Evolutionary conservation across 2,113 vertebrate genomes (phyloP).

Genomic region (Mesocricetus auratus): DNA sequence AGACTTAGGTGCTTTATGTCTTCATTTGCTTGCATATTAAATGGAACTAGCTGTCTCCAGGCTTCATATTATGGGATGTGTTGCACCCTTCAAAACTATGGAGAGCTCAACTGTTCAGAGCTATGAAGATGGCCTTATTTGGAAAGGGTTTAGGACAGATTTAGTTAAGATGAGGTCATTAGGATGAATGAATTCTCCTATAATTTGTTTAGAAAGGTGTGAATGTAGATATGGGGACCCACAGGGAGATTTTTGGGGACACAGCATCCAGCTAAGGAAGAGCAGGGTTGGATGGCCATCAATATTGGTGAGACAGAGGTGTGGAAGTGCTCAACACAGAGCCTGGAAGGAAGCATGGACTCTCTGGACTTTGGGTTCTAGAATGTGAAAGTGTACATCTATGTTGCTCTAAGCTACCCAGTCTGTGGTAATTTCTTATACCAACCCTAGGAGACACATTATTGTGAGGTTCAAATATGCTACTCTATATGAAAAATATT

Average conservation of each 20-base stretch:
- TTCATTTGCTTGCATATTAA: constrained; percentile 27
- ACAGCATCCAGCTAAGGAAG: not conserved
- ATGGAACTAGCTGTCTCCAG: not conserved
- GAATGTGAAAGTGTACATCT: not conserved
- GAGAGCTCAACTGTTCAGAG: not conserved
- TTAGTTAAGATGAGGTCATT: not conserved
- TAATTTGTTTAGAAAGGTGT: not conserved
- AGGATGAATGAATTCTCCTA: not conserved
- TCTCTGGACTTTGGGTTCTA: not conserved
- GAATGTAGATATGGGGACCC: not conserved
- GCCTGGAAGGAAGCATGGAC: not conserved
- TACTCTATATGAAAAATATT: not conserved
- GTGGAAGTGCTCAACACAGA: not conserved
- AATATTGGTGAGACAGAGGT: not conserved
- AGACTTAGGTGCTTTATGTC: not conserved
- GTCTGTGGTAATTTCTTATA: not conserved
- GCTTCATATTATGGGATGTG: not conserved
- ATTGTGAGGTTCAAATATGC: not conserved
- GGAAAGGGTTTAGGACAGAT: not conserved
- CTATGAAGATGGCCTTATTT: not conserved
- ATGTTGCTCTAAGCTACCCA: not conserved
- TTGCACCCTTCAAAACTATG: not conserved
- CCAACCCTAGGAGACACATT: not conserved
- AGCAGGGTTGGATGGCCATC: not conserved
- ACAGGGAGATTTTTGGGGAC: not conserved